Evolutionary conservation across 2,113 vertebrate genomes (phyloP).

Genomic region (Sander vitreus): DNA sequence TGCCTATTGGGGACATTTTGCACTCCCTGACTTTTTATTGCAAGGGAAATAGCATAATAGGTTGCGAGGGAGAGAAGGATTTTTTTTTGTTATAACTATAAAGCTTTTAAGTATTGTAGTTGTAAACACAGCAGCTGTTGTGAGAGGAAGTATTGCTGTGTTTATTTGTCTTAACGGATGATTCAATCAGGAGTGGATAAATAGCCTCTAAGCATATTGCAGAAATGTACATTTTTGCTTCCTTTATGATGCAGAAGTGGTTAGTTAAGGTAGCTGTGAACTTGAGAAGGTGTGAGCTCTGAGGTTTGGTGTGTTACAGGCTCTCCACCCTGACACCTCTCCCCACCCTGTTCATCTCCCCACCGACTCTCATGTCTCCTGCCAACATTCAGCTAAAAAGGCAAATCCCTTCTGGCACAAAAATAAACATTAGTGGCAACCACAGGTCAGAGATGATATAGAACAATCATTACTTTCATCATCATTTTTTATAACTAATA

Average conservation of each 20-base stretch:
- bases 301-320: slow-evolving; percentile 44
- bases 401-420: slow-evolving; percentile 46
- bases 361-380: not conserved
- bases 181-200: slow-evolving; percentile 49
- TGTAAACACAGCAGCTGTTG: slow-evolving; percentile 62
- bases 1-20: slow-evolving; percentile 78
- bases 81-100: slow-evolving; percentile 52
- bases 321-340: slow-evolving; percentile 70
- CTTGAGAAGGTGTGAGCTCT: slow-evolving; percentile 44
- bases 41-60: slow-evolving; percentile 60
- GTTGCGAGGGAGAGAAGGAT: slow-evolving; percentile 31
- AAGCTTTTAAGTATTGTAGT: slow-evolving; percentile 63
- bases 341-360: slow-evolving; percentile 47
- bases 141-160: slow-evolving; percentile 54
- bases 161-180: slow-evolving; percentile 57
- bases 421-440: not conserved
- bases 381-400: slow-evolving; percentile 5
- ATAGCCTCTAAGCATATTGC: not conserved
- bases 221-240: slow-evolving; percentile 3
- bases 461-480: not conserved
- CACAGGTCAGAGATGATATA: slow-evolving; percentile 4
- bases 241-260: slow-evolving; percentile 25
- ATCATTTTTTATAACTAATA: slow-evolving; percentile 17
- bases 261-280: slow-evolving; percentile 43
- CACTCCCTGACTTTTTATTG: slow-evolving; percentile 78